Conservation (phyloP, 2,888 invertebrate genomes). For the Drosophila tripunctata region DNA sequence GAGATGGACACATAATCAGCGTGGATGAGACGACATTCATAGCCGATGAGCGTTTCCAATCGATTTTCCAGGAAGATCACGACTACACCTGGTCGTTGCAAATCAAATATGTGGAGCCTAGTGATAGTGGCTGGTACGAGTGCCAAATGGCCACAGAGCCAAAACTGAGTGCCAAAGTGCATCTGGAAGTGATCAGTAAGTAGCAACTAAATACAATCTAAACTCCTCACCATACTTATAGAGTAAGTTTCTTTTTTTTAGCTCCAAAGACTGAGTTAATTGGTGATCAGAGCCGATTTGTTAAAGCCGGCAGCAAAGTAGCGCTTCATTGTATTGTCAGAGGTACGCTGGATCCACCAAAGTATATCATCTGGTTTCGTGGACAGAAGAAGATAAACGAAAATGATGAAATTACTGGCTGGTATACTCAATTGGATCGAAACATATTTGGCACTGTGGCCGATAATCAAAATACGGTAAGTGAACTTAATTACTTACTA, state of each 20-base stretch:
- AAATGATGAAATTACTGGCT: slow-evolving; percentile 80
- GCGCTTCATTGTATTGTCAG: slow-evolving; percentile 94
- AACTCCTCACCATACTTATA: not conserved
- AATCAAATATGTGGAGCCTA: slow-evolving; percentile 93
- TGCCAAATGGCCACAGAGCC: slow-evolving; percentile 97
- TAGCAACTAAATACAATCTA: slow-evolving; percentile 39
- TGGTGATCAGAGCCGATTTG: slow-evolving; percentile 94
- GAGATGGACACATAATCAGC: slow-evolving; percentile 95
- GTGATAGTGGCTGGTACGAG: slow-evolving; percentile 95
- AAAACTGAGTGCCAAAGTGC: slow-evolving; percentile 96
- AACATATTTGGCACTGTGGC: slow-evolving; percentile 81
- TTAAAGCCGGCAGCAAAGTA: slow-evolving; percentile 95
- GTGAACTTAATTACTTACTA: slow-evolving; percentile 5
- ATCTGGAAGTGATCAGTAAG: slow-evolving; percentile 95
- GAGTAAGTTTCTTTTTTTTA: slow-evolving; percentile 82
- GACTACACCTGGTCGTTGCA: slow-evolving; percentile 94
- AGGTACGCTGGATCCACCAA: slow-evolving; percentile 94
- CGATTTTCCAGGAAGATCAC: slow-evolving; percentile 90
- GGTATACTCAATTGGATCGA: slow-evolving; percentile 83
- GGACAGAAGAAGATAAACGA: slow-evolving; percentile 82
- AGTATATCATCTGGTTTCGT: slow-evolving; percentile 97
- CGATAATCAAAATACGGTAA: slow-evolving; percentile 83
- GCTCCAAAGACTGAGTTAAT: slow-evolving; percentile 95
- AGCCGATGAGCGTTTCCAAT: slow-evolving; percentile 95
- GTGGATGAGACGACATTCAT: slow-evolving; percentile 93